A percentile compares a stretch with the other conserved stretches of the same genome.
These are phyloP conservation scores for Meiosimyza decipiens DNA, from an alignment of 2,888 invertebrate genomes.

Conservation along the genomic window DNA sequence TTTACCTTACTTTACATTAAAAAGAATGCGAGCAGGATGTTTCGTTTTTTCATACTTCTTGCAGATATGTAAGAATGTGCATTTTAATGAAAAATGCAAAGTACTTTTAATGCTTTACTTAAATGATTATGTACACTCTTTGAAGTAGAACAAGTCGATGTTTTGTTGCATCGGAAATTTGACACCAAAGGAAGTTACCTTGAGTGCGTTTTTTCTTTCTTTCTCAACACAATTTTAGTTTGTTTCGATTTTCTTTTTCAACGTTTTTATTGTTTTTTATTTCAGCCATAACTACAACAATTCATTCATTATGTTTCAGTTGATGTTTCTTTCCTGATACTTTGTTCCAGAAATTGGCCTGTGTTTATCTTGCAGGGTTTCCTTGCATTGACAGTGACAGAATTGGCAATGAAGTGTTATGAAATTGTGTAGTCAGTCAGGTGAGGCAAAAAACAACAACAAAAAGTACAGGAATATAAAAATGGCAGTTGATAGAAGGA, in stretches of 20 bases:
- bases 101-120: no score
- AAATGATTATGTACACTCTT: no score
- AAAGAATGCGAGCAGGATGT: not conserved
- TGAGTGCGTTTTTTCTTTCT: conserved; percentile 56
- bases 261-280: not conserved
- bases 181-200: conserved; percentile 55
- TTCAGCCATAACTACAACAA: conserved; percentile 37
- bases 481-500: no score
- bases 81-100: not conserved
- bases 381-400: not conserved
- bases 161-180: conserved; percentile 17
- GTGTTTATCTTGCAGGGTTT: conserved; percentile 12
- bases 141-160: not conserved
- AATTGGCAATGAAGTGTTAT: conserved; percentile 13
- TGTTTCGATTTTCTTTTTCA: not conserved
- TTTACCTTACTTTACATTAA: not conserved
- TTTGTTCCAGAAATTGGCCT: no score
- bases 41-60: not conserved
- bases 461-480: conserved; percentile 12
- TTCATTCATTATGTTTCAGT: conserved; percentile 51
- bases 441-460: conserved; percentile 24
- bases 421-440: conserved; percentile 17
- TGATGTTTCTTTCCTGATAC: conserved; percentile 45
- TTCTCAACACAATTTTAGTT: conserved; percentile 35
- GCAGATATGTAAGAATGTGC: not conserved